phyloP scores from a whole-genome alignment of 2,888 invertebrate species.

The Drosophila paranaensis region DNA sequence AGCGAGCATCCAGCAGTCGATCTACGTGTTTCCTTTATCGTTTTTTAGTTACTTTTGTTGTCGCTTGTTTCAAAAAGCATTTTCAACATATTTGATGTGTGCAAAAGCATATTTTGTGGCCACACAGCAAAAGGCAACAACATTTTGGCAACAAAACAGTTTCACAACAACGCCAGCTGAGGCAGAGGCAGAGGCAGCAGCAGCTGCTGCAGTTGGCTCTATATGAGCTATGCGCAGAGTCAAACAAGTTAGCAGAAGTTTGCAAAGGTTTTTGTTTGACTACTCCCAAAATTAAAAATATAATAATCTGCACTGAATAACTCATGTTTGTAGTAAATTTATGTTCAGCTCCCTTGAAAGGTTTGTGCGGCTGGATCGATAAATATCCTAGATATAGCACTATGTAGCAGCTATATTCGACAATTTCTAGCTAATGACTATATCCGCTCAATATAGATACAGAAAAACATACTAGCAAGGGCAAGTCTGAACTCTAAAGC shows the following conservation, averaged over 20 bases:
- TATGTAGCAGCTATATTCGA: too few species aligned
- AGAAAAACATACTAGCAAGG: too few species aligned
- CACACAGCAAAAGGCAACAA: constrained; percentile 22
- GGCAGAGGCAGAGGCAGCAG: too few species aligned
- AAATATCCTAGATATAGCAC: background rate
- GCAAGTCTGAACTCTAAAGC: too few species aligned
- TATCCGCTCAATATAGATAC: too few species aligned
- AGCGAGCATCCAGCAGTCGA: background rate
- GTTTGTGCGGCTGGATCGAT: background rate
- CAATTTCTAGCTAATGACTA: too few species aligned
- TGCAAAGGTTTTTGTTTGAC: constrained; percentile 4
- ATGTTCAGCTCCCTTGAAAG: background rate
- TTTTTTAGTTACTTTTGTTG: constrained; percentile 37
- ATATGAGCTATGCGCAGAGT: constrained; percentile 8
- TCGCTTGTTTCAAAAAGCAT: constrained; percentile 65
- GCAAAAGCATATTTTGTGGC: constrained; percentile 64
- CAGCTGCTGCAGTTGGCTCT: background rate
- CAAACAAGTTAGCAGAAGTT: constrained; percentile 3
- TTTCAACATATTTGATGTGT: constrained; percentile 55
- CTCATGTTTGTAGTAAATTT: too few species aligned
- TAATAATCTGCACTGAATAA: background rate
- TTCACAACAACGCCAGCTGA: constrained; percentile 11
- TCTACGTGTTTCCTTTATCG: too few species aligned
- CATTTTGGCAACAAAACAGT: constrained; percentile 19
- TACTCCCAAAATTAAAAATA: background rate